phyloP scores from a whole-genome alignment of 2,113 vertebrate species.

The Lates calcarifer region DNA sequence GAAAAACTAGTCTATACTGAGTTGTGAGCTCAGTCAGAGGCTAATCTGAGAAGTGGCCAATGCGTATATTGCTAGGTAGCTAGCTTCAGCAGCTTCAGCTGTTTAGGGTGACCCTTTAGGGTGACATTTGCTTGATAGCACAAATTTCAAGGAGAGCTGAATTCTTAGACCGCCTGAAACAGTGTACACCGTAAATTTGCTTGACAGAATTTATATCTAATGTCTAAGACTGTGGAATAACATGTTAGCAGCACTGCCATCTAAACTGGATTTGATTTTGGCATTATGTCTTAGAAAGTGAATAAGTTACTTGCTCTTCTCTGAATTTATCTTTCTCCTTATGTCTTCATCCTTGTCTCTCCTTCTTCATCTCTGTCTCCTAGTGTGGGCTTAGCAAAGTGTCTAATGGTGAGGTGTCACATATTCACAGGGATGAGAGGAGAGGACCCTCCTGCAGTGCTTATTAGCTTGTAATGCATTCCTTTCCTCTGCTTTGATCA shows the following conservation, averaged over 20 bases:
- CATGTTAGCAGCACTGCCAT: constrained; percentile 5
- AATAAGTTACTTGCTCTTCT: neutral
- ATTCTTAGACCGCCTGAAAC: neutral
- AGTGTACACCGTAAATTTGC: neutral
- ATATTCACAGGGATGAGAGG: constrained; percentile 26
- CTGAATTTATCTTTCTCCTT: neutral
- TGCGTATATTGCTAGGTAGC: neutral
- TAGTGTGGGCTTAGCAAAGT: constrained; percentile 23
- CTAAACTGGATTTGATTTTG: neutral
- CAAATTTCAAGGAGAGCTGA: no score
- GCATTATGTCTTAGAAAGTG: neutral
- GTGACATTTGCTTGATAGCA: neutral
- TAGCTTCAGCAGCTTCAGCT: neutral
- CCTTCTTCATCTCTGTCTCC: constrained; percentile 19
- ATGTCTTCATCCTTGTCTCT: neutral
- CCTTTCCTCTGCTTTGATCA: constrained; percentile 57
- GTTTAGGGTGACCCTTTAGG: neutral
- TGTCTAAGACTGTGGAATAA: no score
- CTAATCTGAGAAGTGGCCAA: no score
- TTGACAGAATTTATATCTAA: neutral
- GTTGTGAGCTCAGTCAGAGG: no score
- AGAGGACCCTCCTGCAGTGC: constrained; percentile 36
- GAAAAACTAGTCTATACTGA: no score
- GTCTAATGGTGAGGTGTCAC: constrained; percentile 27
- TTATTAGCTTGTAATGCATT: constrained; percentile 56